These are phyloP conservation scores for Drosophila kurseongensis DNA, from an alignment of 1,140 invertebrate species.

Conservation along the genomic window DNA sequence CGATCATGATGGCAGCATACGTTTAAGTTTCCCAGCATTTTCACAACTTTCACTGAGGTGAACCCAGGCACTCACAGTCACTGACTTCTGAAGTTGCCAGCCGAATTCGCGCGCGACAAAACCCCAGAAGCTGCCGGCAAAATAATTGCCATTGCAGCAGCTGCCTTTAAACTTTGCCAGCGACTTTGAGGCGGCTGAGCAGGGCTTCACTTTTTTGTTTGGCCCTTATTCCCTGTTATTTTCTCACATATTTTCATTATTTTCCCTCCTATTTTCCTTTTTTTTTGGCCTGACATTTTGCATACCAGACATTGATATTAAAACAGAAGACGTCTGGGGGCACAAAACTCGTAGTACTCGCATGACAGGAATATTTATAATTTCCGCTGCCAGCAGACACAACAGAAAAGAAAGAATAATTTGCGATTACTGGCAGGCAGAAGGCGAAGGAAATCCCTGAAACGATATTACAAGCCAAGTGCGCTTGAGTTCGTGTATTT, in stretches of 20 bases:
- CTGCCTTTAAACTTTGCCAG: slow-evolving; percentile 51
- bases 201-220: slow-evolving; percentile 31
- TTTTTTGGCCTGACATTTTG: slow-evolving; percentile 34
- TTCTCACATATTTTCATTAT: slow-evolving; percentile 28
- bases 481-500: slow-evolving; percentile 83
- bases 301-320: slow-evolving; percentile 50
- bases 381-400: slow-evolving; percentile 71
- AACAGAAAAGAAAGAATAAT: slow-evolving; percentile 64
- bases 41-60: slow-evolving; percentile 58
- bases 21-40: neutral
- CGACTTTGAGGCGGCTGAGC: slow-evolving; percentile 52
- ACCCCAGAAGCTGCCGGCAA: slow-evolving; percentile 65
- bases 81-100: slow-evolving; percentile 62
- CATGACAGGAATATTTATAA: slow-evolving; percentile 80
- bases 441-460: slow-evolving; percentile 61
- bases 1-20: neutral
- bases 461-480: slow-evolving; percentile 72
- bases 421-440: slow-evolving; percentile 76
- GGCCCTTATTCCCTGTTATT: slow-evolving; percentile 28
- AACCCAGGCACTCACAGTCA: slow-evolving; percentile 33
- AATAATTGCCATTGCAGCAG: slow-evolving; percentile 61
- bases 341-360: slow-evolving; percentile 37
- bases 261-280: neutral
- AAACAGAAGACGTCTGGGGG: slow-evolving; percentile 49
- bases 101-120: slow-evolving; percentile 27